Evolutionary conservation across 2,888 invertebrate genomes (phyloP).

Genomic region (Eristalis tenax): DNA sequence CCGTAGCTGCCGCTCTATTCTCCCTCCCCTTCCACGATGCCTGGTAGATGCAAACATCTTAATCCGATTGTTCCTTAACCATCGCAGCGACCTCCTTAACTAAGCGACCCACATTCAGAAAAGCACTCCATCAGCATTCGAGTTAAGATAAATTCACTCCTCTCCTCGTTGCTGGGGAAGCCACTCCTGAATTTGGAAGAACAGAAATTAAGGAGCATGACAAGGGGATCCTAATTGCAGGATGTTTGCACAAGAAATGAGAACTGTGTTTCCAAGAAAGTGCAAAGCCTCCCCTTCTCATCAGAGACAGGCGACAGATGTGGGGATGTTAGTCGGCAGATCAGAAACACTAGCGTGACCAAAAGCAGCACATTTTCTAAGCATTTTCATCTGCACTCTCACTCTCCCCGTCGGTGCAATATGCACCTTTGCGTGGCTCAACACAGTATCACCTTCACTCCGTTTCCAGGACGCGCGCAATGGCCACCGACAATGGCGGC

Average conservation of each 20-base stretch:
- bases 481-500: background rate
- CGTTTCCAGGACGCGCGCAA: constrained; percentile 1
- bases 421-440: constrained; percentile 58
- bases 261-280: constrained; percentile 36
- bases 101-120: constrained; percentile 48
- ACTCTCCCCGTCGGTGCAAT: constrained; percentile 10
- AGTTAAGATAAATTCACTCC: constrained; percentile 45
- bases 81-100: constrained; percentile 27
- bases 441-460: constrained; percentile 22
- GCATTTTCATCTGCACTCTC: constrained; percentile 13
- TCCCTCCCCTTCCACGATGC: background rate
- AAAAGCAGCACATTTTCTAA: constrained; percentile 34
- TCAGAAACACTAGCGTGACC: constrained; percentile 58
- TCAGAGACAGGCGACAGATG: background rate
- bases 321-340: background rate
- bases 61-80: constrained; percentile 40
- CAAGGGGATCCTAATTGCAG: constrained; percentile 63
- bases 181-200: constrained; percentile 20
- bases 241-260: constrained; percentile 63
- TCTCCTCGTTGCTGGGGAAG: background rate
- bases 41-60: constrained; percentile 17
- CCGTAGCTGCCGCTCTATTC: background rate
- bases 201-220: constrained; percentile 65
- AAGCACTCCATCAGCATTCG: constrained; percentile 51
- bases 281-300: constrained; percentile 26